Base-by-base conservation (phyloP, 1,140 invertebrate genomes). In the Eupristina koningsbergeri region DNA sequence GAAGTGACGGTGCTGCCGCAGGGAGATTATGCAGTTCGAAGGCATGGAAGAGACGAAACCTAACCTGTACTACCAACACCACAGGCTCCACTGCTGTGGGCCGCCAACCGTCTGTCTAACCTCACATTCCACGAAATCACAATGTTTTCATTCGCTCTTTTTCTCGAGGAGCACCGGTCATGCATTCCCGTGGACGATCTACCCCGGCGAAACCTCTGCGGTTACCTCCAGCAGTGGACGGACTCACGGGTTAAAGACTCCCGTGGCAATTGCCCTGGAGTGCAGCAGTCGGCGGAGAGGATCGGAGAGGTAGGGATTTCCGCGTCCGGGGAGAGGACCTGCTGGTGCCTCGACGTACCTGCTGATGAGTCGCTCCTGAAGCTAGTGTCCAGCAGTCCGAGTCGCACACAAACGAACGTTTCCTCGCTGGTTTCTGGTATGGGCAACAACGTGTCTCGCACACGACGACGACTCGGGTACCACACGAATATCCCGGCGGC, bases 361-460 rank as follows among this genome's bases (percentile, higher is more conserved):
- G 73, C 26, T 73, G 13, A 45, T 67, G n/a, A 13, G 63, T 58
- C 63, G 15, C 63, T 67, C 63, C 29, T 15, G 31, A 22, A 67
- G 15, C 63, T 31, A 22, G n/a, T 6, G n/a, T 19, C 34, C 15
- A 15, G 17, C 3, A 6, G 29, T 31, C 29, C 29, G 13, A 34
- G 63, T 67, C 26, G 13, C 17, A 50, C 17, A 50, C 13, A 50
- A 50, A 50, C 9, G n/a, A 50, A 50, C 9, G n/a, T 36, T 36
- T 67, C 34, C n/a, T 0, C 45, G 34, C 73, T 50, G 13, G 29
- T n/a, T n/a, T n/a, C 73, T 47, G 73, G 29, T 17, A 75, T 29
- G 31, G 31, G 45, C 36, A 81, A 81, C 80, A 81, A 75, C 80
- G 80, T 81, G 80, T 81, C 63, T 61, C 11, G 53, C 39, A 36